Evolutionary conservation across 2,888 invertebrate genomes (phyloP).

Genomic region (Phengaris arion): DNA sequence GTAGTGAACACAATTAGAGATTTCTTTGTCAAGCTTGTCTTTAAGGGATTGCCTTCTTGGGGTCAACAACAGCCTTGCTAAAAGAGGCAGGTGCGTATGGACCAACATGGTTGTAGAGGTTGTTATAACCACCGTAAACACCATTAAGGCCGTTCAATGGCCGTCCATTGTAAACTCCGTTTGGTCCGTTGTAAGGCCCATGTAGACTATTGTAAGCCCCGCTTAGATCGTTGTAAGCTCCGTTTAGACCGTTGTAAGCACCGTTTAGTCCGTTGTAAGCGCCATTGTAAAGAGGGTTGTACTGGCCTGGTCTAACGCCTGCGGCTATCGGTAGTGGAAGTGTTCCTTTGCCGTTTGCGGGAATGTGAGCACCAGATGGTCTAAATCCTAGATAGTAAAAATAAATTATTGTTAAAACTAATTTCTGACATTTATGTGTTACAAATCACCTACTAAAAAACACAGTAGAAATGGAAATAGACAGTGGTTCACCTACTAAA

Average conservation of each 20-base stretch:
- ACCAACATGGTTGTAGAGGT: slow-evolving; percentile 34
- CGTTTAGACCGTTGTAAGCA: slow-evolving; percentile 43
- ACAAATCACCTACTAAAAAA: too few relatives aligned
- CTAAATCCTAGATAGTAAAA: slow-evolving; percentile 69
- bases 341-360: slow-evolving; percentile 78
- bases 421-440: too few relatives aligned
- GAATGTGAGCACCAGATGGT: slow-evolving; percentile 82
- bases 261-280: slow-evolving; percentile 39
- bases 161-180: slow-evolving; percentile 8
- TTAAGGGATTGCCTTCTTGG: slow-evolving; percentile 10
- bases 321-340: slow-evolving; percentile 47
- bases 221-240: slow-evolving; percentile 41
- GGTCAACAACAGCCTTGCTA: slow-evolving; percentile 25
- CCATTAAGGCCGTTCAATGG: neutral
- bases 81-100: slow-evolving; percentile 41
- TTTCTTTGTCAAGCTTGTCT: slow-evolving; percentile 10
- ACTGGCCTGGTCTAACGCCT: slow-evolving; percentile 35
- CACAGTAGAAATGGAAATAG: too few relatives aligned
- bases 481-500: too few relatives aligned
- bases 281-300: slow-evolving; percentile 44
- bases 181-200: neutral
- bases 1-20: slow-evolving; percentile 8
- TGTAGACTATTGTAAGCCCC: slow-evolving; percentile 46
- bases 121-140: neutral
- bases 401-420: slow-evolving; percentile 21